Evolutionary conservation across 2,113 vertebrate genomes (phyloP).

Genomic region (Stictonetta naevosa): DNA sequence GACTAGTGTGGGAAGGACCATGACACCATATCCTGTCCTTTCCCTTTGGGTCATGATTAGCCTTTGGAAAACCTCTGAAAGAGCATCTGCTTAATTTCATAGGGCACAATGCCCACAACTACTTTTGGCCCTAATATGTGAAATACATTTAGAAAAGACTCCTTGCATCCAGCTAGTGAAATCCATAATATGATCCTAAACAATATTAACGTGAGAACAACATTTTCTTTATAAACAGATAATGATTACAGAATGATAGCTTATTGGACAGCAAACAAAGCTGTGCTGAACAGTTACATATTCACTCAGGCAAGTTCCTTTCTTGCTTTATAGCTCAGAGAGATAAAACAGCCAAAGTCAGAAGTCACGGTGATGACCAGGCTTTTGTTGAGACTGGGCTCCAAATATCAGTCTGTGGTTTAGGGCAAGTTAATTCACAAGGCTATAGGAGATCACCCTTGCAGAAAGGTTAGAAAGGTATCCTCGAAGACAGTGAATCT

Average conservation of each 20-base stretch:
- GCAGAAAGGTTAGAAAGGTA: background rate
- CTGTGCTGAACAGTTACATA: background rate
- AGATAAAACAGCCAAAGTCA: background rate
- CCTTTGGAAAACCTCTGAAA: background rate
- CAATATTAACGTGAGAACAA: background rate
- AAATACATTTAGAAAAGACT: background rate
- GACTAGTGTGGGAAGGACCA: background rate
- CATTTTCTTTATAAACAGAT: background rate
- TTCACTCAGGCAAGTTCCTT: background rate
- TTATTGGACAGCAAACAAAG: background rate
- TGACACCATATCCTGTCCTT: background rate
- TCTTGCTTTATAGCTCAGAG: background rate
- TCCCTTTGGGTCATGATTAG: background rate
- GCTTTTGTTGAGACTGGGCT: background rate
- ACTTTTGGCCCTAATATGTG: accelerated
- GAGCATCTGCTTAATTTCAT: background rate
- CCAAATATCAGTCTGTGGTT: background rate
- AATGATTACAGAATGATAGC: background rate
- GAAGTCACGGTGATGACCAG: background rate
- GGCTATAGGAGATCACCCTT: background rate
- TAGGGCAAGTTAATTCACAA: background rate
- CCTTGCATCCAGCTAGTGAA: background rate
- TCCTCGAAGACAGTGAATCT: background rate
- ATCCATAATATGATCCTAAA: background rate
- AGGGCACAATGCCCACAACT: background rate